Conservation (phyloP, 1,140 invertebrate species). For the Dysdera silvatica region DNA sequence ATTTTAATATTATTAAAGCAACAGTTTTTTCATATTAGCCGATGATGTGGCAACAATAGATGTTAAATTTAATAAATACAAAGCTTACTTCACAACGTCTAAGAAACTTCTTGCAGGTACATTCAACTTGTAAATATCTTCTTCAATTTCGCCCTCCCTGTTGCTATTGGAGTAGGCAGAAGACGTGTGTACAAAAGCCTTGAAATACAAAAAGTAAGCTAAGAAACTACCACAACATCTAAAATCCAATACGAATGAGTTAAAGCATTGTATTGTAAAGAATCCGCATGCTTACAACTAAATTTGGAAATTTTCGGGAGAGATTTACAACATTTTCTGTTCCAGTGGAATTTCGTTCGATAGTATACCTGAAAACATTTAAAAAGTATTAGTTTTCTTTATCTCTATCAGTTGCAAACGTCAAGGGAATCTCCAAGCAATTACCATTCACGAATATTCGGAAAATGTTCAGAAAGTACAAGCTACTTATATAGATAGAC, state of each 20-base stretch:
- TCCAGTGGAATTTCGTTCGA: constrained; percentile 69
- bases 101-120: constrained; percentile 22
- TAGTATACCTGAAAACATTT: constrained; percentile 42
- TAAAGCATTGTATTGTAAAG: background rate
- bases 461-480: too few species aligned
- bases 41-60: too few species aligned
- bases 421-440: too few species aligned
- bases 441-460: too few species aligned
- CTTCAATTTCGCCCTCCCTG: constrained; percentile 40
- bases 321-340: constrained; percentile 63
- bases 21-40: too few species aligned
- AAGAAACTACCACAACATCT: background rate
- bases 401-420: too few species aligned
- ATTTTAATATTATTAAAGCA: too few species aligned
- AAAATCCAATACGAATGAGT: background rate
- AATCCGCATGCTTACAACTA: constrained; percentile 21
- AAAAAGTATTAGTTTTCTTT: too few species aligned
- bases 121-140: constrained; percentile 60
- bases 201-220: constrained; percentile 22
- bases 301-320: constrained; percentile 19
- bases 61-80: background rate
- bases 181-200: constrained; percentile 33
- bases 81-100: constrained; percentile 25
- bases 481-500: too few species aligned
- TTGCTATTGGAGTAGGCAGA: constrained; percentile 49